Base-by-base conservation (phyloP, 2,113 vertebrate genomes). In the Nettapus auritus region DNA sequence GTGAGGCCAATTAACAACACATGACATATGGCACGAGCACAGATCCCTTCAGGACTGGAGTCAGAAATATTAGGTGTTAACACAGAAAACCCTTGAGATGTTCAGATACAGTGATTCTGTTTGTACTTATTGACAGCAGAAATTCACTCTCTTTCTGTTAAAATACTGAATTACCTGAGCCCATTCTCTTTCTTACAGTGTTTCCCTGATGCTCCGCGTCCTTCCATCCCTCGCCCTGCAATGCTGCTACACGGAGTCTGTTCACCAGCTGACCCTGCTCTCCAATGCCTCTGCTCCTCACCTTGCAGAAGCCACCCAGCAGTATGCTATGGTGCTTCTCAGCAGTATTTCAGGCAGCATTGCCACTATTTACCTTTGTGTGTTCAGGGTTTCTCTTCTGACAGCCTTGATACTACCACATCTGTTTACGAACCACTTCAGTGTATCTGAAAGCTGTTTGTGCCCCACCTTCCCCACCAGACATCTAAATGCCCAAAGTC, bases 181-280 rank as follows among this genome's bases (percentile, higher is more conserved):
- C 33, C 34, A 4, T 64, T 48, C 62, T 59, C 23, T 36, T 40
- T 69, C 29, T 33, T 23, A 31, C 13, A 42, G 38, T 0, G 0
- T 46, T 70, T 56, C 53, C 33, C 20, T 0, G 0, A 14, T 28
- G n/a, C 16, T 52, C 69, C 25, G 17, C 3, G 1, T 9, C 36
- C 31, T 62, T 50, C 60, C 70, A 34, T 40, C 50, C n/a, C 34
- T 79, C 8, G 1, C 21, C 36, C 50, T 44, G 34, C 31, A 4
- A 33, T 0, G 0, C n/a, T 2, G 1, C 71, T 2, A 6, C 3
- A 4, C 0, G 6, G 22, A 74, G 52, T 26, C 44, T 42, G 56
- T 29, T 33, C 31, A 40, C 62, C 2, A 6, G 9, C 44, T 33
- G 22, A 53, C n/a, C 52, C 46, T 9, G 6, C 14, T 73, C 69